Base-by-base conservation (phyloP, 2,113 vertebrate species). In the Acinonyx jubatus region DNA sequence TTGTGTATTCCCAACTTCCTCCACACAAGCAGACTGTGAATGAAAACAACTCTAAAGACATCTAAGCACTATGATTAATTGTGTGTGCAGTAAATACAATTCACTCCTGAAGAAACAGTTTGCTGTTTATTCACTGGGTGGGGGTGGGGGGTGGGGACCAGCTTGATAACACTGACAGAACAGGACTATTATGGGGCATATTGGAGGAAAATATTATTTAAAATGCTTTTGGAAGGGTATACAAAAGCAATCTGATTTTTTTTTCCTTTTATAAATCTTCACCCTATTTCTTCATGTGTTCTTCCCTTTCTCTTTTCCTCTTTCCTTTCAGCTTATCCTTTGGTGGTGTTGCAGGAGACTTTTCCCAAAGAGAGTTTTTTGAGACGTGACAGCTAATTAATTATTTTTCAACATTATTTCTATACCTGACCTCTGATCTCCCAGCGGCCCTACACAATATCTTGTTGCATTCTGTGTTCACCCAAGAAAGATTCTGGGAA, bases 361-460 rank as follows among this genome's bases (percentile, higher is more conserved):
- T 97, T 98, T 98, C 98, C 96, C 98, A 98, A 97, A 98, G 95
- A 96, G 96, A 97, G 93, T 98, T 98, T 98, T 94, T 95, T 88
- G 96, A 94, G 73, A 96, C 97, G 98, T 97, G 91, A 96, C 97
- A 98, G 89, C 94, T 97, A 98, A 98, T 98, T 98, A 98, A 97
- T 98, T 98, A 98, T 98, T 98, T 98, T 98, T 98, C 82, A 97
- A 85, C 94, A 98, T 97, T 48, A 91, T 96, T 98, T 98, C 97
- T 98, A 93, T 96, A 96, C 73, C 52, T 95, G 94, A 98, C 95
- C 96, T 98, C 96, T 98, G 96, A 98, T 97, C 98, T 97, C 96
- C 96, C 98, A 97, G 95, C 93, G 98, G 48, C 55, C 98, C 92
- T 97, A 96, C 84, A 98, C 98, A 94, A 97, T 87, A 93, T 89